A percentile compares a stretch with the other conserved stretches of the same genome.
These are phyloP conservation scores for Campaea margaritaria DNA, from an alignment of 2,888 invertebrate species.

Conservation along the genomic window DNA sequence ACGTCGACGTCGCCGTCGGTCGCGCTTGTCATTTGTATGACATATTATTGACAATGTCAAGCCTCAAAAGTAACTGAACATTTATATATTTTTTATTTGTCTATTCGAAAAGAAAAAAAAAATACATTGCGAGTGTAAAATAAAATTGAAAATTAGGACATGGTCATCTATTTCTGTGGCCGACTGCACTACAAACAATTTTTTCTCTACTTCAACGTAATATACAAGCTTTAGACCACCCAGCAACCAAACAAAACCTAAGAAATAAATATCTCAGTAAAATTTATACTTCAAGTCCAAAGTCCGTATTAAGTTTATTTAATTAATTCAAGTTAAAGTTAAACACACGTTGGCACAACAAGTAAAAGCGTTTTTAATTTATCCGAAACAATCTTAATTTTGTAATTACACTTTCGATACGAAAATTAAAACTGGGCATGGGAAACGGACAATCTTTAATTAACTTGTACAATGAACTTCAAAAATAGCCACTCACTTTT, in stretches of 20 bases:
- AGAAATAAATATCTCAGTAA: not conserved
- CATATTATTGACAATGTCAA: too few species aligned
- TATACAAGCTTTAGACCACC: not conserved
- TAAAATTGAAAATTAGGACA: too few species aligned
- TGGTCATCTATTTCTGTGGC: too few species aligned
- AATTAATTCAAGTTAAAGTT: slow-evolving; percentile 11
- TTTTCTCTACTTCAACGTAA: not conserved
- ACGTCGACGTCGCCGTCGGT: too few species aligned
- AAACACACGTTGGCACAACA: slow-evolving; percentile 10
- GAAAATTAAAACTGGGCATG: slow-evolving; percentile 33
- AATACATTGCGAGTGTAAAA: too few species aligned
- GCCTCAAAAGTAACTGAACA: too few species aligned
- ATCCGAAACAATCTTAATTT: slow-evolving; percentile 26
- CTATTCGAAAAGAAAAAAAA: too few species aligned
- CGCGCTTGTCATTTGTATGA: too few species aligned
- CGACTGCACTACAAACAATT: too few species aligned
- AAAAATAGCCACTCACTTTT: not conserved
- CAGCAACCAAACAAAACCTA: not conserved
- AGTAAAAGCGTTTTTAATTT: slow-evolving; percentile 25
- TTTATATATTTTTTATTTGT: too few species aligned
- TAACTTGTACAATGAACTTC: slow-evolving; percentile 34
- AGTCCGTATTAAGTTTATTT: slow-evolving; percentile 1
- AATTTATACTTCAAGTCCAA: not conserved
- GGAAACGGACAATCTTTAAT: slow-evolving; percentile 43
- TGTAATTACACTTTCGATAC: slow-evolving; percentile 32